Conservation (phyloP, 2,113 vertebrate species). For the Centropristis striata region DNA sequence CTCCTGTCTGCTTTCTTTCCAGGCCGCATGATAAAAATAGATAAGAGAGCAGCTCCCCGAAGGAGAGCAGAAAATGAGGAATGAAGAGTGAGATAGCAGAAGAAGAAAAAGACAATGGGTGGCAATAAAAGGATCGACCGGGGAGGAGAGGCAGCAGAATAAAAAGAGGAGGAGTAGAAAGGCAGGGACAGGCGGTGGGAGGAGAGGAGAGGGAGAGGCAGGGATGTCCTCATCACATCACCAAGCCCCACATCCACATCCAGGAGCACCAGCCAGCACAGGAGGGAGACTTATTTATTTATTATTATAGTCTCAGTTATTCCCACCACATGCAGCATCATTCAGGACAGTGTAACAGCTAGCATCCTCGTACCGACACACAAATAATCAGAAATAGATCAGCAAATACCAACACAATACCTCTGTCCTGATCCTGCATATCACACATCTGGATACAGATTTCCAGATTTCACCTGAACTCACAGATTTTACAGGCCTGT, state of each 20-base stretch:
- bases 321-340: too few species aligned
- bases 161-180: slow-evolving; percentile 5
- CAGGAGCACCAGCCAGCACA: neutral
- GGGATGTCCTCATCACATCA: neutral
- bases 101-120: slow-evolving; percentile 46
- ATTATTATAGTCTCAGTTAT: too few species aligned
- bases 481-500: too few species aligned
- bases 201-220: neutral
- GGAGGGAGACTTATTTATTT: neutral
- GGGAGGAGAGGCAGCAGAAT: neutral
- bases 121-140: slow-evolving; percentile 19
- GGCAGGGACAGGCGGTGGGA: neutral
- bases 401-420: too few species aligned
- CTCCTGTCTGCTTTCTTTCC: slow-evolving; percentile 67
- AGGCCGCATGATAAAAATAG: slow-evolving; percentile 81
- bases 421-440: too few species aligned
- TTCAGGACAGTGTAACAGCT: neutral
- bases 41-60: slow-evolving; percentile 81
- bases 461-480: too few species aligned
- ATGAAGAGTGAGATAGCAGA: slow-evolving; percentile 53
- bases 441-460: neutral
- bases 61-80: slow-evolving; percentile 57
- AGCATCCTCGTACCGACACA: neutral
- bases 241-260: neutral
- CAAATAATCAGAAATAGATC: neutral